A percentile compares a stretch with the other conserved stretches of the same genome.
Conservation (phyloP, 2,888 invertebrate species). For the Epinotia bilunana region DNA sequence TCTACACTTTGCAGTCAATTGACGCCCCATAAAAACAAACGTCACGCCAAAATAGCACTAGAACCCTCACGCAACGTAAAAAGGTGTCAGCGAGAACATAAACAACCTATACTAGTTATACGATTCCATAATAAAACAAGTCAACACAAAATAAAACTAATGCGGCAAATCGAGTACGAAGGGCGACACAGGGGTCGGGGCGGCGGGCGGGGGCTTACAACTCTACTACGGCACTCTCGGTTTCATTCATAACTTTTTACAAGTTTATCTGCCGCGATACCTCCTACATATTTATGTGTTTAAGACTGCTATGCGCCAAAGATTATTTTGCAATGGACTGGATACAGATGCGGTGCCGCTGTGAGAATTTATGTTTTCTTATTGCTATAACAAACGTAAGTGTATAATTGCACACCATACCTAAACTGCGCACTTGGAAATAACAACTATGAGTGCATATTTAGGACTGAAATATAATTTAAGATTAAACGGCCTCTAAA, state of each 20-base stretch:
- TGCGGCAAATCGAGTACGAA: constrained; percentile 75
- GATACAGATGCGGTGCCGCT: neutral
- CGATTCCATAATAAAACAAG: constrained; percentile 65
- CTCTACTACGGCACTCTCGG: constrained; percentile 83
- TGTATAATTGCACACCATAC: neutral
- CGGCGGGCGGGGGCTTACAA: constrained; percentile 68
- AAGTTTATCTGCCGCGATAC: constrained; percentile 83
- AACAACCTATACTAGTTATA: constrained; percentile 41
- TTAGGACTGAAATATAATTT: too few species aligned
- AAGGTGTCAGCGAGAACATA: constrained; percentile 21
- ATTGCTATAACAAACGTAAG: too few species aligned
- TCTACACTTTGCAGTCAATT: neutral
- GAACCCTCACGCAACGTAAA: constrained; percentile 19
- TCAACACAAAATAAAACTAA: constrained; percentile 81
- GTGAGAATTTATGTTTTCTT: constrained; percentile 1
- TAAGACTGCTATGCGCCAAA: constrained; percentile 72
- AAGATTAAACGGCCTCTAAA: too few species aligned
- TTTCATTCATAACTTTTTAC: constrained; percentile 86
- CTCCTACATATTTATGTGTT: constrained; percentile 84
- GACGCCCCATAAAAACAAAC: neutral
- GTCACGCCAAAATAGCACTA: constrained; percentile 6
- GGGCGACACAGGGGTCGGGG: constrained; percentile 48
- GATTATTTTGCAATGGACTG: constrained; percentile 54
- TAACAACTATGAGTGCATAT: too few species aligned
- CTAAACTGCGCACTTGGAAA: too few species aligned